Base-by-base conservation (phyloP, 2,888 invertebrate genomes). In the Peribatodes rhomboidaria region DNA sequence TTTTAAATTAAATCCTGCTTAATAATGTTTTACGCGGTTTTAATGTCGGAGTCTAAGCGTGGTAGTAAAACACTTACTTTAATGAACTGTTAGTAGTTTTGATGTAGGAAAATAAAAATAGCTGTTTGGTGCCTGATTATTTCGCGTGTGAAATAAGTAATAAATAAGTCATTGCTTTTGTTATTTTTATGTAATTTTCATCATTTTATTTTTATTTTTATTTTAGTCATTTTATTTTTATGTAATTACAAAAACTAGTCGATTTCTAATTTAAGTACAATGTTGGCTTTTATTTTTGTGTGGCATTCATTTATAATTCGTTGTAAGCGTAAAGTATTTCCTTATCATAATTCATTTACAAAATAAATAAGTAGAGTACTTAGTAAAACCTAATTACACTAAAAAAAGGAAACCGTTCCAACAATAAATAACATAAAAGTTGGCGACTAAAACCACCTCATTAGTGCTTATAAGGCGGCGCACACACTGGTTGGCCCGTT, bases 1-100 rank as follows among this genome's bases (percentile, higher is more conserved):
- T 80, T 82, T n/a, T 76, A 44, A 79, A 81, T 81, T 79, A 77
- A 80, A 77, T 76, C 70, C 72, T 71, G 71, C 74, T 74, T 78
- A 77, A 80, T 77, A n/a, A 72, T 77, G 77, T 77, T 79, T 78
- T 76, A 50, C 74, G 76, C 74, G 72, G 70, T 69, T 46, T 80
- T 83, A 82, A n/a, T n/a, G n/a, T n/a, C n/a, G n/a, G n/a, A n/a
- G n/a, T n/a, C n/a, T 79, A 79, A 83, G 77, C 69, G 75, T 69
- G 50, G 59, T 52, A 42, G 61, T 65, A 66, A 69, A 69, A 67
- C 59, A 70, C 50, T 65, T 68, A 68, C 71, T 72, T 74, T 76
- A 74, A 76, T 73, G 58, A 71, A 69, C 71, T 72, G 75, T 70
- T 50, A 60, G 69, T 49, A 35, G 44, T 46, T 37, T n/a, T 18